These are phyloP conservation scores for Caradrina kadenii DNA, from an alignment of 2,888 invertebrate species.

Conservation along the genomic window DNA sequence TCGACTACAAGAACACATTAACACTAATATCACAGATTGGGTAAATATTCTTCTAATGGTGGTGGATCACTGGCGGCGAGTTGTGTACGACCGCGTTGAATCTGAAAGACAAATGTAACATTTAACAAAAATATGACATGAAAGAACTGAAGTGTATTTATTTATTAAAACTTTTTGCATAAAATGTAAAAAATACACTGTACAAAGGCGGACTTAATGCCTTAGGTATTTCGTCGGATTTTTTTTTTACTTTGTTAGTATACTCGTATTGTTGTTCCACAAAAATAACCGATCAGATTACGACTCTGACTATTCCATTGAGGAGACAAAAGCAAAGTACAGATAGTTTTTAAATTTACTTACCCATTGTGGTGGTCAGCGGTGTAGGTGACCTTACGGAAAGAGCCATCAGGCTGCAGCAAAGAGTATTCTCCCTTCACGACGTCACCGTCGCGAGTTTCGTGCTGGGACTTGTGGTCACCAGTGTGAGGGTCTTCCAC, in stretches of 20 bases:
- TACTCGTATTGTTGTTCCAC: background rate
- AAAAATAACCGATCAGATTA: no score
- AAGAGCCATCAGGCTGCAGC: conserved; percentile 90
- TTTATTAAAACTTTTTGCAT: no score
- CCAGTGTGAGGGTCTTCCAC: conserved; percentile 91
- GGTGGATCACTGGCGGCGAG: conserved; percentile 87
- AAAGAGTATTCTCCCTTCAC: conserved; percentile 91
- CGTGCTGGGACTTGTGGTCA: conserved; percentile 91
- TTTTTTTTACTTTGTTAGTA: no score
- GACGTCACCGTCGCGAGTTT: conserved; percentile 89
- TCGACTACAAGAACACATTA: conserved; percentile 73
- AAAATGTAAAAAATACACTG: no score
- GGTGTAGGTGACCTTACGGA: conserved; percentile 90
- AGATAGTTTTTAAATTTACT: conserved; percentile 54
- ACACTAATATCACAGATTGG: conserved; percentile 86
- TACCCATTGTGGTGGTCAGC: conserved; percentile 91
- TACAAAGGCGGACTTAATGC: no score
- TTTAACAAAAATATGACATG: background rate
- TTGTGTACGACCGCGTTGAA: conserved; percentile 89
- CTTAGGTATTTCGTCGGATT: no score
- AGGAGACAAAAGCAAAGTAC: no score
- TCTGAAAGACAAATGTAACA: conserved; percentile 70
- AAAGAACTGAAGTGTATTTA: no score
- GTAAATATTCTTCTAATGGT: conserved; percentile 81
- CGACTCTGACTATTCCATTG: background rate